Percentiles rank a stretch among this genome's conserved stretches.
These are phyloP conservation scores for Hyalella azteca DNA, from an alignment of 2,888 invertebrate genomes.

Conservation along the genomic window DNA sequence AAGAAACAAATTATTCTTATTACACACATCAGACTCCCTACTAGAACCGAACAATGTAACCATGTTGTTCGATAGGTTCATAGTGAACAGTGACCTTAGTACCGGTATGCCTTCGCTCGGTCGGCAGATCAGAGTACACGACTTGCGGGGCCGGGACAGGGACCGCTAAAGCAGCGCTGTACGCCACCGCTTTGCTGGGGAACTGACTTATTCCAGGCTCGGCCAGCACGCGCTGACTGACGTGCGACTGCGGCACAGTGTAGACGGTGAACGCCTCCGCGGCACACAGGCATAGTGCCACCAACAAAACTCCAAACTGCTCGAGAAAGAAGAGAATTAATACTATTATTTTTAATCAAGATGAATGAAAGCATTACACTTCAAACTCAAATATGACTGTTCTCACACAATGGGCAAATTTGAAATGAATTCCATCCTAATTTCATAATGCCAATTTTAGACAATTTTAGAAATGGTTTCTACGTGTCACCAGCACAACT, in stretches of 20 bases:
- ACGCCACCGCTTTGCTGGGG: conserved; percentile 6
- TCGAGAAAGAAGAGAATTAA: too few relatives aligned
- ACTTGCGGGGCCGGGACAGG: conserved; percentile 1
- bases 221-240: not conserved
- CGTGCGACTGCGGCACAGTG: conserved; percentile 9
- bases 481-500: too few relatives aligned
- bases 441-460: too few relatives aligned
- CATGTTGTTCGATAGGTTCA: conserved; percentile 21
- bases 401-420: too few relatives aligned
- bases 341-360: too few relatives aligned
- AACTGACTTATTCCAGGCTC: not conserved
- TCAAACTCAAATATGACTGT: too few relatives aligned
- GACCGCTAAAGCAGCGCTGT: not conserved
- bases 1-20: too few relatives aligned
- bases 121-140: not conserved
- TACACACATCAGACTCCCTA: not conserved
- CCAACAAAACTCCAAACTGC: too few relatives aligned
- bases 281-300: conserved; percentile 5
- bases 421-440: too few relatives aligned
- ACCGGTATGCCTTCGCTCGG: not conserved
- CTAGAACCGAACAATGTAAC: conserved; percentile 22
- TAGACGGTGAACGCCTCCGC: conserved; percentile 10
- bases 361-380: too few relatives aligned
- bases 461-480: too few relatives aligned
- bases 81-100: conserved; percentile 31